A percentile compares a stretch with the other conserved stretches of the same genome.
phyloP scores from a whole-genome alignment of 2,113 vertebrate genomes.

The Cyanoramphus novaezelandiae region DNA sequence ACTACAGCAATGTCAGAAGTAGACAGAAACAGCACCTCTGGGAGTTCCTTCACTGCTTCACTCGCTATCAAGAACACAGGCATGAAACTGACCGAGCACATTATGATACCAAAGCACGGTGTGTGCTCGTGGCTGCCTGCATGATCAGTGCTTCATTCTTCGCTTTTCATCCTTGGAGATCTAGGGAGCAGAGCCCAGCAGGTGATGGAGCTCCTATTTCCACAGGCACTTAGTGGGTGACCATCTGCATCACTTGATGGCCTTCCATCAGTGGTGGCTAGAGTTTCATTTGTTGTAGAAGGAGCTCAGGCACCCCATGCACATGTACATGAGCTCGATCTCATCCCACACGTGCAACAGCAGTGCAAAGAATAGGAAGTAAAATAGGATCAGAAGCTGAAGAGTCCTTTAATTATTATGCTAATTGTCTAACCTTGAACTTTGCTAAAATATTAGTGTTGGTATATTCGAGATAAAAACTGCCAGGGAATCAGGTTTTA shows the following conservation, averaged over 20 bases:
- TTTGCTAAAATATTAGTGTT: background rate
- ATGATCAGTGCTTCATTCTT: background rate
- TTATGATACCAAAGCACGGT: background rate
- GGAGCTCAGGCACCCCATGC: background rate
- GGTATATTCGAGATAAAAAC: background rate
- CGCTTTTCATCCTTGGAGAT: background rate
- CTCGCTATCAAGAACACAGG: background rate
- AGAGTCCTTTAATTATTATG: background rate
- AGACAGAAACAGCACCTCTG: background rate
- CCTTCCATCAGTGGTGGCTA: background rate
- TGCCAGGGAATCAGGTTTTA: background rate
- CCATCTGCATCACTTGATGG: background rate
- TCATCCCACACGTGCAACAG: background rate
- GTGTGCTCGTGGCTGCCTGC: background rate
- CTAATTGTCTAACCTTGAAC: background rate
- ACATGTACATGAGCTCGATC: accelerated
- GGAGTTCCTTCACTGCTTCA: background rate
- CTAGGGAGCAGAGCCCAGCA: background rate
- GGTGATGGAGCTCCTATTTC: background rate
- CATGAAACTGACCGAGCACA: background rate
- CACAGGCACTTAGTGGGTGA: background rate
- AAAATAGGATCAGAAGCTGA: background rate
- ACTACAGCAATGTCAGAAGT: background rate
- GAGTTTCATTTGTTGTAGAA: background rate
- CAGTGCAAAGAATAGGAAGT: background rate